A percentile compares a stretch with the other conserved stretches of the same genome.
phyloP scores from a whole-genome alignment of 2,797 vertebrate species.

The Babyrousa celebensis region DNA sequence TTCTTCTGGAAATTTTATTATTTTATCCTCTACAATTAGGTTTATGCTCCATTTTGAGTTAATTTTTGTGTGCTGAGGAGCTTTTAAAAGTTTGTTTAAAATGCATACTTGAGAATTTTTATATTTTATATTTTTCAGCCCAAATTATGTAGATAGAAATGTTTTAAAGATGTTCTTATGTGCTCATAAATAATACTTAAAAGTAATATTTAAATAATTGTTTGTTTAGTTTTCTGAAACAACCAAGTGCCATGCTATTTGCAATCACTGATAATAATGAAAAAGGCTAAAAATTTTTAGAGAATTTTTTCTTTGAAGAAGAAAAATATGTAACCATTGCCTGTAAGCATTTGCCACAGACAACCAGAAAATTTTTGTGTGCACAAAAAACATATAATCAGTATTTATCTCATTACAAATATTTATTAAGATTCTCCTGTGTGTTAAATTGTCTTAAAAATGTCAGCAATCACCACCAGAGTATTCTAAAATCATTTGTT shows the following conservation, averaged over 20 bases:
- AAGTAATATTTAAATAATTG: neutral
- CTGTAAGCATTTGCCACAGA: neutral
- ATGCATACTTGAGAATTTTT: constrained; percentile 19
- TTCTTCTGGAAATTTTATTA: neutral
- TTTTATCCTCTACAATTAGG: neutral
- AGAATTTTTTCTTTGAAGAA: neutral
- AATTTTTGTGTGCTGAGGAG: neutral
- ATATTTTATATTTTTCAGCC: neutral
- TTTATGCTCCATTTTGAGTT: neutral
- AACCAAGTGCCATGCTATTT: neutral
- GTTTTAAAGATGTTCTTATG: neutral
- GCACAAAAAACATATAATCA: neutral
- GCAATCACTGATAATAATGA: neutral
- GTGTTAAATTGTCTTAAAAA: neutral
- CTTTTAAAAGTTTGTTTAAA: neutral
- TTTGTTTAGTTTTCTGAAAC: neutral
- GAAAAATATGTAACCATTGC: neutral
- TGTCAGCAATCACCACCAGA: too few relatives aligned
- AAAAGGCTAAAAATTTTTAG: neutral
- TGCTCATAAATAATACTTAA: neutral
- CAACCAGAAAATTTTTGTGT: neutral
- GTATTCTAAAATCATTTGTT: too few relatives aligned
- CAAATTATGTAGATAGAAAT: constrained; percentile 13
- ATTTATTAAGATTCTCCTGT: neutral
- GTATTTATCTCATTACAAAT: neutral